Base-by-base conservation (phyloP, 2,113 vertebrate species). In the Dolichotis patagonum region DNA sequence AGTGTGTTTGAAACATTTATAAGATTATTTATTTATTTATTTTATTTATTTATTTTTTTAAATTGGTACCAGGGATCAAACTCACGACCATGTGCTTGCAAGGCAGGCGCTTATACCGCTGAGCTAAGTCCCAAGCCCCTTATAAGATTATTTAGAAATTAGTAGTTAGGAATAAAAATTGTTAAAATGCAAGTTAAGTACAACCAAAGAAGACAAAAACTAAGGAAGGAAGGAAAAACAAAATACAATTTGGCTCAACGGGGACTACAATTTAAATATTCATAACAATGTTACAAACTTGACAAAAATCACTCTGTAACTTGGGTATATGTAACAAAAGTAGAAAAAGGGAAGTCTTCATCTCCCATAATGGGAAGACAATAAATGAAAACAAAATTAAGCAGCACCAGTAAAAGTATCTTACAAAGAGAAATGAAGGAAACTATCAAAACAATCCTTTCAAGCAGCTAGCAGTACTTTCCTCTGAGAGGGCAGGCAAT, bases 151-250 rank as follows among this genome's bases (percentile, higher is more conserved):
- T 65, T 8, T 96, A 32, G 58, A 78, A 46, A 90, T 71, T 52
- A 96, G 54, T 52, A 96, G 54, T 54, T 54, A 54, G 16, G 54
- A 54, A 54, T 54, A 54, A 54, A 54, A 93, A 73, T 4, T 24
- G 24, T n/a, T 20, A 92, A 71, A 85, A 67, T 58, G 65, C 32
- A 83, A 96, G 85, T 89, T 35, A 84, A 93, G 56, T 69, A 83
- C 87, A 22, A 43, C n/a, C 0, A 84, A 35, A 49, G 13, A 92
- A 94, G 38, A 83, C 28, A 91, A 91, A 96, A 65, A 38, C 20
- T 60, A 11, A 96, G 19, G 35, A 94, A 85, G 41, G 38, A 84
- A 91, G 26, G 43, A 95, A 82, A 92, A 85, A 77, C 13, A 82
- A 75, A 43, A 73, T 52, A 63, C 19, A 75, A 20, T 26, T 75